These are phyloP conservation scores for Luperina nickerlii DNA, from an alignment of 2,888 invertebrate genomes.

Conservation along the genomic window DNA sequence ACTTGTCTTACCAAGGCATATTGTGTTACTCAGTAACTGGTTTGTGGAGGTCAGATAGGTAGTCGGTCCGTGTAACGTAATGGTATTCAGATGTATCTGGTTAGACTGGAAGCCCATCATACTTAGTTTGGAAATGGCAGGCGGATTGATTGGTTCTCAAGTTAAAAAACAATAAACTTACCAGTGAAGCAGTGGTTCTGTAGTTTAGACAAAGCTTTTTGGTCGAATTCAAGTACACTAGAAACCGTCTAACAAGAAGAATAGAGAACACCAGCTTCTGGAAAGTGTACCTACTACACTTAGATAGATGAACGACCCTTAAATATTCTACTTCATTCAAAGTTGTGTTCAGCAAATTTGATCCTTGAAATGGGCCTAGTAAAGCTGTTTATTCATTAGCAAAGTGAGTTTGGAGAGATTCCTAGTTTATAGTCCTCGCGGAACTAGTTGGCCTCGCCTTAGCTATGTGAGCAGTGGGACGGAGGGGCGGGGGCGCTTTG, in stretches of 20 bases:
- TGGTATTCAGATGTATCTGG: background rate
- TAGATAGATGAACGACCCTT: background rate
- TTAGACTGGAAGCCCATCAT: background rate
- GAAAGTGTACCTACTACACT: background rate
- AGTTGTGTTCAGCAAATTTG: background rate
- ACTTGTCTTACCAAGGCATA: background rate
- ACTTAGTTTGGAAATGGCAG: background rate
- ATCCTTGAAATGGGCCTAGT: background rate
- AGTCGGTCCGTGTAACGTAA: background rate
- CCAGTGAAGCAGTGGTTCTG: background rate
- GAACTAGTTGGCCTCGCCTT: too few relatives aligned
- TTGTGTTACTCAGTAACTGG: background rate
- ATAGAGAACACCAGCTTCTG: background rate
- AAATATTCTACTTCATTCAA: background rate
- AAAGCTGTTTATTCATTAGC: background rate
- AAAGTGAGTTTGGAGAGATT: background rate
- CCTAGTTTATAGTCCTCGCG: background rate
- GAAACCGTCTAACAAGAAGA: background rate
- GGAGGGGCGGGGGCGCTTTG: too few relatives aligned
- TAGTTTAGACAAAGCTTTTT: background rate
- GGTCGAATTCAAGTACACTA: background rate
- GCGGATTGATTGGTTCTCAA: background rate
- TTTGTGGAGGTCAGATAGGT: too few relatives aligned
- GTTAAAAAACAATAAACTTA: background rate
- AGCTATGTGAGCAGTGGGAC: too few relatives aligned